These are phyloP conservation scores for Alloscopus bannaensis DNA, from an alignment of 2,888 invertebrate genomes.

Conservation along the genomic window DNA sequence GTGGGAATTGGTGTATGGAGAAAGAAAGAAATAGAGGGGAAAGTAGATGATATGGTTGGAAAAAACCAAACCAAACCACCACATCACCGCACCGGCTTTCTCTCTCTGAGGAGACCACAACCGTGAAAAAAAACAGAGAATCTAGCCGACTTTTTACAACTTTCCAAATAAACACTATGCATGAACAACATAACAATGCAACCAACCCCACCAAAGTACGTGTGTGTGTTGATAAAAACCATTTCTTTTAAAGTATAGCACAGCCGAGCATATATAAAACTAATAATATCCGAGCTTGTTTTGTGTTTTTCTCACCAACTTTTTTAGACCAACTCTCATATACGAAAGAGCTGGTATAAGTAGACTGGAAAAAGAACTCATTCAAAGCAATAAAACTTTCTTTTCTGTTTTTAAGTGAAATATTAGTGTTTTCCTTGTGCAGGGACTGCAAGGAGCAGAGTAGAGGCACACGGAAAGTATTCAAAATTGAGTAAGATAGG, in stretches of 20 bases:
- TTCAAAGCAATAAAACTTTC: slow-evolving; percentile 52
- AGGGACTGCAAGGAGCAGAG: too few species aligned
- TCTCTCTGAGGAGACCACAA: slow-evolving; percentile 30
- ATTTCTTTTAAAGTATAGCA: too few species aligned
- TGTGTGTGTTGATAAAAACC: too few species aligned
- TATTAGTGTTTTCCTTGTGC: slow-evolving; percentile 24
- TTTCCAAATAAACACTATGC: slow-evolving; percentile 10
- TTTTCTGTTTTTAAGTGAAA: slow-evolving; percentile 55
- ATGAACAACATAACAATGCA: slow-evolving; percentile 17
- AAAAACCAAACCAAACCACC: slow-evolving; percentile 31
- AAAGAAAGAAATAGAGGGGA: not conserved
- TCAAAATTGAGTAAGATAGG: not conserved
- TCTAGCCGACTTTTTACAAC: slow-evolving; percentile 24
- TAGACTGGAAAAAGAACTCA: slow-evolving; percentile 19
- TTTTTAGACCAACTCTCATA: slow-evolving; percentile 1
- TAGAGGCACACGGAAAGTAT: too few species aligned
- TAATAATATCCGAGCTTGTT: too few species aligned
- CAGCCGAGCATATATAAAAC: too few species aligned
- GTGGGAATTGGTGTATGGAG: slow-evolving; percentile 34
- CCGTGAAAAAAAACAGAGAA: not conserved
- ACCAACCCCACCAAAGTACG: too few species aligned
- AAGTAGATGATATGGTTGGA: not conserved
- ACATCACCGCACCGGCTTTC: slow-evolving; percentile 4
- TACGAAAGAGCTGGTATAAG: slow-evolving; percentile 5
- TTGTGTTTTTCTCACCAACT: not conserved